Conservation (phyloP, 2,797 vertebrate genomes). For the Sebastes miniatus region DNA sequence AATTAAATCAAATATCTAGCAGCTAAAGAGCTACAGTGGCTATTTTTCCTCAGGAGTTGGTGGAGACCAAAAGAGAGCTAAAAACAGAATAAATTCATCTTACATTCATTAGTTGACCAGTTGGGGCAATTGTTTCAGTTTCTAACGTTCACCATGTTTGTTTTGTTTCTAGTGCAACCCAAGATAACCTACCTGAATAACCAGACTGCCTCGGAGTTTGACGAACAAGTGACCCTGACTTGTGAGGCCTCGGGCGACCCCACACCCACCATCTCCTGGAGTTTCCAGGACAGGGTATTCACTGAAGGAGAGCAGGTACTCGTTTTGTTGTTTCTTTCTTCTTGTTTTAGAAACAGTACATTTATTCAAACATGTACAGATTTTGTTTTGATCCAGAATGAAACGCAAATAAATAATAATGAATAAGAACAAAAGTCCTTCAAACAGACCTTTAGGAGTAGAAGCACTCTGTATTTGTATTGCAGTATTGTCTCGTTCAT, state of each 20-base stretch:
- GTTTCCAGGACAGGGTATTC: slow-evolving; percentile 88
- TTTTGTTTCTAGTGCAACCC: slow-evolving; percentile 86
- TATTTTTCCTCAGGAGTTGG: not conserved
- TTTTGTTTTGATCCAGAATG: not conserved
- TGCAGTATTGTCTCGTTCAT: not conserved
- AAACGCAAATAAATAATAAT: not conserved
- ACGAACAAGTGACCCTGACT: slow-evolving; percentile 92
- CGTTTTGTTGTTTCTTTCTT: not conserved
- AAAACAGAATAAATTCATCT: not conserved
- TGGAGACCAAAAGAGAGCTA: not conserved
- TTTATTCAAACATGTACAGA: not conserved
- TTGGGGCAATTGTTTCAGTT: no score
- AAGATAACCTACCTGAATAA: slow-evolving; percentile 95
- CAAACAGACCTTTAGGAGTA: not conserved
- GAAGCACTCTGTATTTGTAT: not conserved
- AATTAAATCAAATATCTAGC: not conserved
- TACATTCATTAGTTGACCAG: no score
- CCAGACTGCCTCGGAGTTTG: slow-evolving; percentile 93
- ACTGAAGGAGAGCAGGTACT: slow-evolving; percentile 95
- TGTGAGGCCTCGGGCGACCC: slow-evolving; percentile 97
- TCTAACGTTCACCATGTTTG: not conserved
- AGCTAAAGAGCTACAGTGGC: not conserved
- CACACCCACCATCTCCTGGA: slow-evolving; percentile 96
- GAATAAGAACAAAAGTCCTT: not conserved
- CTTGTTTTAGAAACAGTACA: not conserved